phyloP scores from a whole-genome alignment of 1,140 invertebrate species.

The Musca vetustissima region DNA sequence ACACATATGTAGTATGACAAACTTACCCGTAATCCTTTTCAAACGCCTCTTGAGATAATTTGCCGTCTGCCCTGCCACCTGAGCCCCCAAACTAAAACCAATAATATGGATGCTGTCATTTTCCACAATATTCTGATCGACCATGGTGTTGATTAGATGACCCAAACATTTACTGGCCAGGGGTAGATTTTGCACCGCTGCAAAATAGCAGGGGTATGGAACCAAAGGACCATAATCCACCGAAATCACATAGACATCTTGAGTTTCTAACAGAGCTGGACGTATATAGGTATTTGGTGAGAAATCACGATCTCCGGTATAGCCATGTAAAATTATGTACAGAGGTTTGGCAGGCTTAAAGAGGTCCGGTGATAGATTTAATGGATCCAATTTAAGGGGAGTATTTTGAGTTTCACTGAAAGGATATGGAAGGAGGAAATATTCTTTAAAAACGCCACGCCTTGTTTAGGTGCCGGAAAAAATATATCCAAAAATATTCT shows the following conservation, averaged over 20 bases:
- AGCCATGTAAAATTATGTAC: constrained; percentile 68
- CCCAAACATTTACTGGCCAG: constrained; percentile 63
- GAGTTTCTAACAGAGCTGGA: constrained; percentile 58
- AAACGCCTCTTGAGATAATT: constrained; percentile 60
- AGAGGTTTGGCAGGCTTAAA: constrained; percentile 58
- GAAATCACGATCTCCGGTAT: constrained; percentile 63
- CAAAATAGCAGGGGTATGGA: constrained; percentile 61
- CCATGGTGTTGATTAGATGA: constrained; percentile 65
- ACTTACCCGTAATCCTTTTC: constrained; percentile 59
- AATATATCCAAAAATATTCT: too few relatives aligned
- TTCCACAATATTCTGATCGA: constrained; percentile 59
- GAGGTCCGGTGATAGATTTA: constrained; percentile 55
- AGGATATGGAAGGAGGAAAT: not conserved
- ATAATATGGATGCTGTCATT: constrained; percentile 77
- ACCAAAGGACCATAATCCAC: constrained; percentile 63
- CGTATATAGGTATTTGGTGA: constrained; percentile 62
- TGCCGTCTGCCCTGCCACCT: constrained; percentile 80
- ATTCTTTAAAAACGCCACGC: not conserved
- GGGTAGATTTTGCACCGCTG: constrained; percentile 60
- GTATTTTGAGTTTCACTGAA: constrained; percentile 52
- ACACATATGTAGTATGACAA: not conserved
- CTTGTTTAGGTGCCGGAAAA: too few relatives aligned
- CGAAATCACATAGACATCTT: constrained; percentile 64
- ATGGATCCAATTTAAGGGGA: constrained; percentile 55
- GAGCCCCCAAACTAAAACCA: constrained; percentile 89